phyloP scores from a whole-genome alignment of 1,140 invertebrate species.

The Cephus cinctus region DNA sequence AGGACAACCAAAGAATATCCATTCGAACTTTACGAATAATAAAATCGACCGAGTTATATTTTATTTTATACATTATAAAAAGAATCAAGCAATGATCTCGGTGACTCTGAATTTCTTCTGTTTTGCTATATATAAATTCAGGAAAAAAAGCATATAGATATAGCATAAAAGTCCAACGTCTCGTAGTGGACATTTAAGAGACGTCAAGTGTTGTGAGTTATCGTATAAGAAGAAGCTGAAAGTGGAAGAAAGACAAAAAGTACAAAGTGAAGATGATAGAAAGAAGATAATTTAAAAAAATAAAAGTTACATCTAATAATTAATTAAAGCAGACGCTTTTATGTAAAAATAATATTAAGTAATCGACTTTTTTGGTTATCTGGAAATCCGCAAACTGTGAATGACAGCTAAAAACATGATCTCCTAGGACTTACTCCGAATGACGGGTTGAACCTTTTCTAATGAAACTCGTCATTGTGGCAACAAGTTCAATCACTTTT shows the following conservation, averaged over 20 bases:
- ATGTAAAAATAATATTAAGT: conserved; percentile 1
- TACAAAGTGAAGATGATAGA: not conserved
- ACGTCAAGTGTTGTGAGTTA: not conserved
- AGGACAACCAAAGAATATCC: no score
- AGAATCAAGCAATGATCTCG: no score
- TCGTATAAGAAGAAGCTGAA: not conserved
- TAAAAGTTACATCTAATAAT: not conserved
- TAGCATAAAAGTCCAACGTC: no score
- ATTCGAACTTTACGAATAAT: no score
- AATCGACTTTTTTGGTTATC: conserved; percentile 8
- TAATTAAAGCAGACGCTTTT: not conserved
- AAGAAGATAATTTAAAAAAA: not conserved
- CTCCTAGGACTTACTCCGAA: conserved; percentile 48
- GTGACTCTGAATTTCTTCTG: no score
- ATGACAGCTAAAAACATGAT: not conserved
- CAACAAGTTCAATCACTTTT: no score
- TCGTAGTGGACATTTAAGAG: no score
- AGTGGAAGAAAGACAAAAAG: not conserved
- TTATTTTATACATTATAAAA: no score
- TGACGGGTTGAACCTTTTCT: conserved; percentile 43
- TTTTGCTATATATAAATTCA: no score
- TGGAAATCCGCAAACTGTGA: not conserved
- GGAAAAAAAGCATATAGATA: no score
- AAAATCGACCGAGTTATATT: no score
- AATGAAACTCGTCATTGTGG: conserved; percentile 47